Evolutionary conservation across 2,888 invertebrate species (phyloP).

Genomic region (Thecophora atra): DNA sequence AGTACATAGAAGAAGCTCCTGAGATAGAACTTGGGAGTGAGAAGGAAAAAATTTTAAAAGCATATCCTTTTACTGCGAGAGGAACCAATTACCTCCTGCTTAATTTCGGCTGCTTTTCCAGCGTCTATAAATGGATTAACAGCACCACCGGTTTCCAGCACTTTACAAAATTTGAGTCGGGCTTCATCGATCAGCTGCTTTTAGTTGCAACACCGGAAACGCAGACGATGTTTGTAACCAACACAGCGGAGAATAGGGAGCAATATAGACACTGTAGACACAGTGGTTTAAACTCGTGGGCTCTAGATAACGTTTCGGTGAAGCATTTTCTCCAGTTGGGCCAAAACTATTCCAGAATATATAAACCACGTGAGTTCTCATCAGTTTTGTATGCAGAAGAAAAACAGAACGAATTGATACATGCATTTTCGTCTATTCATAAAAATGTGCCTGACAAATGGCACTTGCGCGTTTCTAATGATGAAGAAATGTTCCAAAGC

Average conservation of each 20-base stretch:
- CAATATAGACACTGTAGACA: conserved; percentile 48
- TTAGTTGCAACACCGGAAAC: conserved; percentile 46
- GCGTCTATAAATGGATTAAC: conserved; percentile 65
- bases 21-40: conserved; percentile 25
- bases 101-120: conserved; percentile 65
- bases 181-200: conserved; percentile 65
- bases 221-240: conserved; percentile 59
- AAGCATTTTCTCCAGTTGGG: conserved; percentile 32
- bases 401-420: conserved; percentile 2
- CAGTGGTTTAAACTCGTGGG: conserved; percentile 54
- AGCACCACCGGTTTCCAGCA: conserved; percentile 50
- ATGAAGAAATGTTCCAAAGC: not conserved
- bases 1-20: conserved; percentile 67
- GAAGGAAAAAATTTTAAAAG: conserved; percentile 1
- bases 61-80: not conserved
- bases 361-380: conserved; percentile 42
- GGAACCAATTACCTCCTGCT: conserved; percentile 51
- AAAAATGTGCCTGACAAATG: conserved; percentile 44
- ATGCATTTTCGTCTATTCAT: conserved; percentile 25
- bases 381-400: conserved; percentile 61
- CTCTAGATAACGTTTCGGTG: conserved; percentile 41
- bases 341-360: conserved; percentile 47
- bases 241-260: conserved; percentile 47
- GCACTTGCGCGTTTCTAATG: conserved; percentile 9
- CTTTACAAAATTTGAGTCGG: conserved; percentile 63